Percentiles rank a stretch among this genome's conserved stretches.
phyloP scores from a whole-genome alignment of 2,888 invertebrate species.

The Notodonta ziczac region DNA sequence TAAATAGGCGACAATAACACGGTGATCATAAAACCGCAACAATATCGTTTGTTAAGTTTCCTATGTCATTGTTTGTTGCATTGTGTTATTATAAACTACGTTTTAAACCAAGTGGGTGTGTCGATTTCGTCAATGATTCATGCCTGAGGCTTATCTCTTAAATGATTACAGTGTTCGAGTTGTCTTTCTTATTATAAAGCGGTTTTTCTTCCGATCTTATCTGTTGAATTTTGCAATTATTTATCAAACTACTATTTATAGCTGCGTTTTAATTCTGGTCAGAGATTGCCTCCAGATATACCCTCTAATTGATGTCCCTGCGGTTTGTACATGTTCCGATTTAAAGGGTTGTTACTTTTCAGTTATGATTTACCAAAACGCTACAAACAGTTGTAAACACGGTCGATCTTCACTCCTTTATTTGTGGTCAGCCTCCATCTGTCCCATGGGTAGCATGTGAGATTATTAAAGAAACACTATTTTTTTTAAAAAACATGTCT shows the following conservation, averaged over 20 bases:
- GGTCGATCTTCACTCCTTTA: too few relatives aligned
- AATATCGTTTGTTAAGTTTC: background rate
- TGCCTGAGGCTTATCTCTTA: background rate
- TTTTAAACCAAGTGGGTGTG: slow-evolving; percentile 1
- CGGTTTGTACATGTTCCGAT: too few relatives aligned
- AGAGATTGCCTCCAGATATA: background rate
- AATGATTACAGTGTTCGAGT: slow-evolving; percentile 1
- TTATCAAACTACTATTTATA: background rate
- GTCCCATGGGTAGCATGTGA: background rate
- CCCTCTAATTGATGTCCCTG: too few relatives aligned
- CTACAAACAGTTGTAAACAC: too few relatives aligned
- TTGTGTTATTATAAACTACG: background rate
- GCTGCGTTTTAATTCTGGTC: background rate
- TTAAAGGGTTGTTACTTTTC: too few relatives aligned
- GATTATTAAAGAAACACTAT: background rate
- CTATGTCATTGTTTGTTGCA: slow-evolving; percentile 3
- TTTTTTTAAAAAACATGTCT: background rate
- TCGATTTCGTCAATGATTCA: slow-evolving; percentile 1
- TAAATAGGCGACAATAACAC: slow-evolving; percentile 9
- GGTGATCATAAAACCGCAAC: slow-evolving; percentile 2
- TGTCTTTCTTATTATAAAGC: background rate
- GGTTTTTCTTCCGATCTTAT: background rate
- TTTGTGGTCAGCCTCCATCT: background rate
- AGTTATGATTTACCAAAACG: too few relatives aligned
- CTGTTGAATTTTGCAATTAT: background rate